A percentile compares a stretch with the other conserved stretches of the same genome.
Evolutionary conservation across 2,888 invertebrate genomes (phyloP).

Genomic region (Odontocolon sp.): DNA sequence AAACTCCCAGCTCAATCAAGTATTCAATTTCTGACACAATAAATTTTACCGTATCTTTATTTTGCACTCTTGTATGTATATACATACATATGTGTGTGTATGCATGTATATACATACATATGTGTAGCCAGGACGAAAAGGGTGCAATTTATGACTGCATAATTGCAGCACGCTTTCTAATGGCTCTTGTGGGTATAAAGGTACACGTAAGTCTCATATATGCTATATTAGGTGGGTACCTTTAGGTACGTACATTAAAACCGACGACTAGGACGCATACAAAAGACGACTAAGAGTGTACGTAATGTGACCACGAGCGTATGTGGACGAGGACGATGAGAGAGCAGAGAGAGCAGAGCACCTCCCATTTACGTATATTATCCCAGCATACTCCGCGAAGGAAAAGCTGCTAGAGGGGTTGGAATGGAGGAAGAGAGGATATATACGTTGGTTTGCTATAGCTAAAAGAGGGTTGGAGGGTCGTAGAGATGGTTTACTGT

Average conservation of each 20-base stretch:
- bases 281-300: slow-evolving; percentile 31
- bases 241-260: slow-evolving; percentile 22
- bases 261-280: slow-evolving; percentile 28
- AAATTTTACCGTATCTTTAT: background rate
- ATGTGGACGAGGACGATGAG: slow-evolving; percentile 50
- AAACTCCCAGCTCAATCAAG: no score
- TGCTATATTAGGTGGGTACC: slow-evolving; percentile 29
- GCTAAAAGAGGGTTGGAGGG: no score
- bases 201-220: background rate
- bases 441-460: no score
- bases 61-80: background rate
- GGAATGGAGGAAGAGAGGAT: background rate
- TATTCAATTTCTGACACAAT: background rate
- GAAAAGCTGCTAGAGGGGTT: slow-evolving; percentile 15
- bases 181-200: background rate
- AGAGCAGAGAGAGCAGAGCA: slow-evolving; percentile 4
- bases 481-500: no score
- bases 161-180: slow-evolving; percentile 50
- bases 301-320: slow-evolving; percentile 54
- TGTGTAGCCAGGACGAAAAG: slow-evolving; percentile 32
- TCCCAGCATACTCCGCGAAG: slow-evolving; percentile 9
- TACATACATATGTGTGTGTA: background rate
- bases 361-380: slow-evolving; percentile 37
- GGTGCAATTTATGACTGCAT: slow-evolving; percentile 56
- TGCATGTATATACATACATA: background rate